A percentile compares a stretch with the other conserved stretches of the same genome.
phyloP scores from a whole-genome alignment of 2,888 invertebrate genomes.

The Abrostola tripartita region DNA sequence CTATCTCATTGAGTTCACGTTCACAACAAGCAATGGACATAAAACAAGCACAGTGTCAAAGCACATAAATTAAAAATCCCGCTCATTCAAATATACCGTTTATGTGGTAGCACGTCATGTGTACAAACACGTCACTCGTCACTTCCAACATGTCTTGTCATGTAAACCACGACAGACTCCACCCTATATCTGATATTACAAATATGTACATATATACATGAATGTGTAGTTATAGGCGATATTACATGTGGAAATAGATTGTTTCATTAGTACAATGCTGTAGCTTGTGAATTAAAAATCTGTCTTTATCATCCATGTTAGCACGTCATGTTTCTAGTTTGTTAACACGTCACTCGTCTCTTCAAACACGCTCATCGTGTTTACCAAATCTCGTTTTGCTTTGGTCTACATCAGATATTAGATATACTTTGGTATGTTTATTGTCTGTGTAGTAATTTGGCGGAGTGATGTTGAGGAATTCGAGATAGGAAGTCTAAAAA shows the following conservation, averaged over 20 bases:
- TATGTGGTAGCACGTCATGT: conserved; percentile 23
- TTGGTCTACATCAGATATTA: neutral
- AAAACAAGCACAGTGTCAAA: conserved; percentile 7
- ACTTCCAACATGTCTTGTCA: conserved; percentile 10
- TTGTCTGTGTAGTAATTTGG: too few relatives aligned
- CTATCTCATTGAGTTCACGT: too few relatives aligned
- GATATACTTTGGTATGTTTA: too few relatives aligned
- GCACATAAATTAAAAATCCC: conserved; percentile 24
- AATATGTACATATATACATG: too few relatives aligned
- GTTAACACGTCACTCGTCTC: conserved; percentile 39
- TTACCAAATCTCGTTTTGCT: conserved; percentile 9
- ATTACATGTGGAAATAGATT: too few relatives aligned
- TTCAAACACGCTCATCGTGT: conserved; percentile 23
- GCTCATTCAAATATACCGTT: conserved; percentile 1
- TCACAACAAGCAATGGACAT: conserved; percentile 1
- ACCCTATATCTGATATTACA: too few relatives aligned
- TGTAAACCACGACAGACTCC: conserved; percentile 28
- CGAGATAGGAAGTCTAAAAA: neutral
- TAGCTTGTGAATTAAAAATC: too few relatives aligned
- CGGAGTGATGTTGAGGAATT: too few relatives aligned
- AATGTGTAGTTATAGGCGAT: too few relatives aligned
- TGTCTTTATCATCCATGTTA: conserved; percentile 1
- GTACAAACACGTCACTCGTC: conserved; percentile 40
- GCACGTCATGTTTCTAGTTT: conserved; percentile 24
- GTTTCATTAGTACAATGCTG: too few relatives aligned